These are phyloP conservation scores for Ibycter americanus DNA, from an alignment of 2,797 vertebrate species.

Conservation along the genomic window DNA sequence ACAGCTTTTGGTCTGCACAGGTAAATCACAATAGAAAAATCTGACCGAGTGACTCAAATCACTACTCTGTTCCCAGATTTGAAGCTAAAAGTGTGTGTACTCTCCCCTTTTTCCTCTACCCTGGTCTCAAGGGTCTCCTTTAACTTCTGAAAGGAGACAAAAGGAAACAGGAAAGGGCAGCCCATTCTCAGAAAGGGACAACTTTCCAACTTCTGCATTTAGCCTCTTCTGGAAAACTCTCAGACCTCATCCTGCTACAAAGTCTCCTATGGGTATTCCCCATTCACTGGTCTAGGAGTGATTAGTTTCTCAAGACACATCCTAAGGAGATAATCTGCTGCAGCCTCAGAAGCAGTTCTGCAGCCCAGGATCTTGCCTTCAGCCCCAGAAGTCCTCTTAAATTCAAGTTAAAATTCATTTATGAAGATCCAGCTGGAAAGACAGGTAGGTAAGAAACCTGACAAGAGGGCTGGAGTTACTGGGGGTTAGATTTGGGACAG, in stretches of 20 bases:
- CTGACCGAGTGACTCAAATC: background rate
- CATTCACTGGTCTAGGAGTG: background rate
- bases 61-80: background rate
- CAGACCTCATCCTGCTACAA: constrained; percentile 36
- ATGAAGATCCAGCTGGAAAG: background rate
- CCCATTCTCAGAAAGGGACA: constrained; percentile 53
- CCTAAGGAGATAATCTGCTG: background rate
- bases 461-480: background rate
- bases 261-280: constrained; percentile 43
- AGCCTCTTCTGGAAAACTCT: constrained; percentile 54
- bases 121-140: constrained; percentile 37
- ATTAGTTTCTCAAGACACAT: background rate
- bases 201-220: constrained; percentile 32
- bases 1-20: background rate
- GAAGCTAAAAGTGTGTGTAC: background rate
- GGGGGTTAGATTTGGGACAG: background rate
- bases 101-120: background rate
- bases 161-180: constrained; percentile 40
- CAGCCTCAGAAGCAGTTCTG: background rate
- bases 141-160: background rate
- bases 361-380: background rate
- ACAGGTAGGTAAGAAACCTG: background rate
- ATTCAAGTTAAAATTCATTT: background rate
- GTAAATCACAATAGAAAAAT: background rate
- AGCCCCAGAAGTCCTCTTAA: background rate